Evolutionary conservation across 2,797 vertebrate genomes (phyloP).

Genomic region (Lutjanus argentimaculatus): DNA sequence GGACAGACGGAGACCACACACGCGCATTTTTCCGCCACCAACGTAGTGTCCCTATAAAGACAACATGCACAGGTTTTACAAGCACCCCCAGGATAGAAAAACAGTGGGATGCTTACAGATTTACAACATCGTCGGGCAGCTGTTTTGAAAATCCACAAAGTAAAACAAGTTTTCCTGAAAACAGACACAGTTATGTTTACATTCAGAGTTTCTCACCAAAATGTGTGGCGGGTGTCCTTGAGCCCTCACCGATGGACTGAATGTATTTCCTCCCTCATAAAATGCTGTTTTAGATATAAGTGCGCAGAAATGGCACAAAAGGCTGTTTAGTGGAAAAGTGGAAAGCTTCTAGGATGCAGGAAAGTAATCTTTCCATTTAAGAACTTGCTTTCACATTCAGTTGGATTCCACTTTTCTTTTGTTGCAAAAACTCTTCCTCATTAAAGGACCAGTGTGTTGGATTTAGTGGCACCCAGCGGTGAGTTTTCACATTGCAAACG

Average conservation of each 20-base stretch:
- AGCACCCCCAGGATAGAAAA: constrained; percentile 43
- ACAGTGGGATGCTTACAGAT: not conserved
- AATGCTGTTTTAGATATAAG: not conserved
- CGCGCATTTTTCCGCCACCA: constrained; percentile 22
- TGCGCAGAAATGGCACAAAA: not conserved
- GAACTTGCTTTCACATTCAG: not conserved
- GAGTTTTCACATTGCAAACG: too few species aligned
- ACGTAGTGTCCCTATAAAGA: constrained; percentile 17
- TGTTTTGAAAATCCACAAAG: constrained; percentile 8
- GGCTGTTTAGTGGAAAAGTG: not conserved
- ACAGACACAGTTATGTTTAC: not conserved
- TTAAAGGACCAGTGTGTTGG: too few species aligned
- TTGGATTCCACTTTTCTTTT: not conserved
- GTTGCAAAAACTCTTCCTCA: not conserved
- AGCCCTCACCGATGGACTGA: not conserved
- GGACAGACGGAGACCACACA: constrained; percentile 62
- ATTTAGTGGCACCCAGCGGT: too few species aligned
- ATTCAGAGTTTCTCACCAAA: not conserved
- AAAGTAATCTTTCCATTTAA: not conserved
- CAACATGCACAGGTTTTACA: constrained; percentile 25
- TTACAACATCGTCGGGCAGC: not conserved
- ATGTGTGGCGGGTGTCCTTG: not conserved
- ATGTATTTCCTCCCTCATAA: not conserved
- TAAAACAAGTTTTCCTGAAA: not conserved
- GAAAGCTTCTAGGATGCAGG: not conserved